Conservation (phyloP, 1,140 invertebrate genomes). For the Euura lappo region DNA sequence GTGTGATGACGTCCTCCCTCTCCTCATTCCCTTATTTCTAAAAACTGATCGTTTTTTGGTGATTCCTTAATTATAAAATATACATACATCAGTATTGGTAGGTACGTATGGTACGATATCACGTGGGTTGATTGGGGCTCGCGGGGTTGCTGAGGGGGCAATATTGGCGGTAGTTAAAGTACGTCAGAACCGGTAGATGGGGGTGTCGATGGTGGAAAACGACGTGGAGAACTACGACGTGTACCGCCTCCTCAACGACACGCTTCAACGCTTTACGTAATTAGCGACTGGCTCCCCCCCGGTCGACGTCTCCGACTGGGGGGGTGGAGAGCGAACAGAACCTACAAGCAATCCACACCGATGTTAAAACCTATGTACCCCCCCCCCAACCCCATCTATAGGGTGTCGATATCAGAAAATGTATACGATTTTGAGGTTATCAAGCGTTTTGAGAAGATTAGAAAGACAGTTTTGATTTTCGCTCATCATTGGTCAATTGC, state of each 20-base stretch:
- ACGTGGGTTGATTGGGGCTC: conserved; percentile 2
- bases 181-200: neutral
- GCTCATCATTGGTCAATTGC: too few species aligned
- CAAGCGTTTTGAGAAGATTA: too few species aligned
- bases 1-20: too few species aligned
- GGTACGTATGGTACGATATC: neutral
- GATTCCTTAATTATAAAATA: too few species aligned
- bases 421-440: too few species aligned
- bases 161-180: conserved; percentile 1
- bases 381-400: neutral
- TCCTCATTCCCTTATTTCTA: too few species aligned
- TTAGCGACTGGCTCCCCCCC: neutral
- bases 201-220: neutral
- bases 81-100: too few species aligned
- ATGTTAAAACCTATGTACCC: neutral
- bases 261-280: conserved; percentile 6
- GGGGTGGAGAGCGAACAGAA: neutral
- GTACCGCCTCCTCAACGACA: neutral
- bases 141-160: too few species aligned
- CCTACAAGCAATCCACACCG: neutral
- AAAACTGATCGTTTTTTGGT: too few species aligned
- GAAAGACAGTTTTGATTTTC: too few species aligned
- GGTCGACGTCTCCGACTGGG: neutral
- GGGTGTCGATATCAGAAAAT: neutral
- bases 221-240: neutral